Percentiles rank a stretch among this genome's conserved stretches.
Conservation (phyloP, 2,888 invertebrate genomes). For the Diarsia rubi region DNA sequence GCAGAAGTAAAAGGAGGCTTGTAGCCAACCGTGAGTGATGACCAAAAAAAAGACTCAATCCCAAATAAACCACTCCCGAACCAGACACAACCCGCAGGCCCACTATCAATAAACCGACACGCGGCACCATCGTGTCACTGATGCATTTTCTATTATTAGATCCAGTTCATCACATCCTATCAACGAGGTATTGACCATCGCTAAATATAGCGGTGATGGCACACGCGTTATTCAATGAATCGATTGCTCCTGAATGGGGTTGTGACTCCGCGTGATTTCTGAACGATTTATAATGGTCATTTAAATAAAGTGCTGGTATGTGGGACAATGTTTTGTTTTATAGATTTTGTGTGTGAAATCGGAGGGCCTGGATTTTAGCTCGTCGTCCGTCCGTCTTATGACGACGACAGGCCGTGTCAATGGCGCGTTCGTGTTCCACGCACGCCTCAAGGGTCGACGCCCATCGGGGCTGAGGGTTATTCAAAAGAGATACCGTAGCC, state of each 20-base stretch:
- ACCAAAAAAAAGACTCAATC: neutral
- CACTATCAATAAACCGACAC: constrained; percentile 68
- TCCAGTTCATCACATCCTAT: constrained; percentile 68
- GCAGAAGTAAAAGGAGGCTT: too few relatives aligned
- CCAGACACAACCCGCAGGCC: constrained; percentile 29
- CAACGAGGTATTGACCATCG: constrained; percentile 72
- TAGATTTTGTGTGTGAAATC: neutral
- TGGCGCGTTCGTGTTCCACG: too few relatives aligned
- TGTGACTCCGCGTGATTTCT: constrained; percentile 43
- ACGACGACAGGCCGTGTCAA: too few relatives aligned
- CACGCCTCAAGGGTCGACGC: too few relatives aligned
- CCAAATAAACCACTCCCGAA: constrained; percentile 36
- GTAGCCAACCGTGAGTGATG: too few relatives aligned
- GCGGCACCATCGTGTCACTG: constrained; percentile 67
- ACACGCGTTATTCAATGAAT: constrained; percentile 65
- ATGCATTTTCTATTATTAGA: constrained; percentile 86
- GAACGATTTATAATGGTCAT: constrained; percentile 35
- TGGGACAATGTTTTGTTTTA: constrained; percentile 11
- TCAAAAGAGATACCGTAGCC: too few relatives aligned
- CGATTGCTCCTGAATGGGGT: constrained; percentile 61
- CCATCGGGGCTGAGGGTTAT: too few relatives aligned
- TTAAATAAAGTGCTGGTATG: constrained; percentile 25
- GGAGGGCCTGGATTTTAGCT: neutral
- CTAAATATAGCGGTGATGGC: constrained; percentile 82
- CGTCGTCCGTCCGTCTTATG: too few relatives aligned